Evolutionary conservation across 2,113 vertebrate species (phyloP).

Genomic region (Spilogale gracilis): DNA sequence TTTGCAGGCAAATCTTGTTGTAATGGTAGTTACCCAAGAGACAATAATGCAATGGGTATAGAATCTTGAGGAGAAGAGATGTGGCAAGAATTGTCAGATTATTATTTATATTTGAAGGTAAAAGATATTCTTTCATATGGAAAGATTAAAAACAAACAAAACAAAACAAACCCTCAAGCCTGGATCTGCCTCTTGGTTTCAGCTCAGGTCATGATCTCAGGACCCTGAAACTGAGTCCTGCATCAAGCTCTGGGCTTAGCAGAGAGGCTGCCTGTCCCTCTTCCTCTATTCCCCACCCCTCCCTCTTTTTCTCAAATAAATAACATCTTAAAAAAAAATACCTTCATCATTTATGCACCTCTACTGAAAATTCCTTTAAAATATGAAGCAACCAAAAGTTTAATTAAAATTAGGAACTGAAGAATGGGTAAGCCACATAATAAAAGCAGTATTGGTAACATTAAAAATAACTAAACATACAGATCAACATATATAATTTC

Average conservation of each 20-base stretch:
- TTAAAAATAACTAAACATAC: background rate
- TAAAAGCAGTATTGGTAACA: background rate
- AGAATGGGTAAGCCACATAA: background rate
- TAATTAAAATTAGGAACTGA: slow-evolving; percentile 32
- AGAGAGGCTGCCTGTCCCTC: background rate
- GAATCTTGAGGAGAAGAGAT: background rate
- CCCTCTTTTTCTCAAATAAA: background rate
- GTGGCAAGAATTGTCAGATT: slow-evolving; percentile 14
- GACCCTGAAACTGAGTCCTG: background rate
- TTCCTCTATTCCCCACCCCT: background rate
- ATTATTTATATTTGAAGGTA: background rate
- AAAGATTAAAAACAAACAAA: background rate
- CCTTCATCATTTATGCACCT: background rate
- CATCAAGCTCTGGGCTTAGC: background rate
- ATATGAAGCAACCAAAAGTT: background rate
- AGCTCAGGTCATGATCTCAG: background rate
- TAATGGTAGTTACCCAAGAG: background rate
- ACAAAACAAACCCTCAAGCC: too few relatives aligned
- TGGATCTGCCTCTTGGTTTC: background rate
- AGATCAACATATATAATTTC: background rate
- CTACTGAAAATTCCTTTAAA: slow-evolving; percentile 42
- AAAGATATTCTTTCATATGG: background rate
- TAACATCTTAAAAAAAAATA: background rate
- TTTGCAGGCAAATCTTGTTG: background rate
- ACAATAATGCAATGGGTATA: background rate